These are phyloP conservation scores for Sclerodermus sp. DNA, from an alignment of 2,888 invertebrate genomes.

Conservation along the genomic window DNA sequence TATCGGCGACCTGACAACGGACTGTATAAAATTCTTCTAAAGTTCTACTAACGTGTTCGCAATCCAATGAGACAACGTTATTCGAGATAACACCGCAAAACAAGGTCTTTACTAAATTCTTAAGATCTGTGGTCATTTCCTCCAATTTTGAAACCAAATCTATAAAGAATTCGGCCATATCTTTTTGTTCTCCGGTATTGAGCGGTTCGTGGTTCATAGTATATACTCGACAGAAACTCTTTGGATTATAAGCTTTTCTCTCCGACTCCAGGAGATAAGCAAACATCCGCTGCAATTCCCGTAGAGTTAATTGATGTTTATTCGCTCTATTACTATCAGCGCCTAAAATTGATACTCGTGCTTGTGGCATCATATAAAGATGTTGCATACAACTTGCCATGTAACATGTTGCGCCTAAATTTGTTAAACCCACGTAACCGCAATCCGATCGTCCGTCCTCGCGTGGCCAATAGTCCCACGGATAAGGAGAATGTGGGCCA, in stretches of 20 bases:
- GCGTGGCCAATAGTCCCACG: conserved; percentile 98
- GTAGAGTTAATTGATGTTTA: conserved; percentile 79
- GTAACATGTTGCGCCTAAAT: conserved; percentile 94
- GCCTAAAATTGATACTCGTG: conserved; percentile 78
- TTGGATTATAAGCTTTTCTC: conserved; percentile 92
- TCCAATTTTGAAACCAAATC: conserved; percentile 94
- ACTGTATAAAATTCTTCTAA: conserved; percentile 96
- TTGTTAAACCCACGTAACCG: conserved; percentile 92
- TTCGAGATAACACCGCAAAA: conserved; percentile 95
- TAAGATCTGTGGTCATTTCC: conserved; percentile 91
- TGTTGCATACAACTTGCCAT: conserved; percentile 98
- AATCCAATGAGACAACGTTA: conserved; percentile 94
- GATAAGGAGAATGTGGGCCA: conserved; percentile 80
- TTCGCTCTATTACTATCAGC: conserved; percentile 73
- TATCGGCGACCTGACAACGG: conserved; percentile 93
- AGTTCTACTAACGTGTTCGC: conserved; percentile 91
- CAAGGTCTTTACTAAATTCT: conserved; percentile 83
- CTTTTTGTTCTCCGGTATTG: conserved; percentile 95
- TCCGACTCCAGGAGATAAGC: conserved; percentile 92
- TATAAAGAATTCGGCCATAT: conserved; percentile 98
- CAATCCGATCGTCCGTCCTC: conserved; percentile 93
- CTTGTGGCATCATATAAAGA: conserved; percentile 95
- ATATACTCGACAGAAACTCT: conserved; percentile 93
- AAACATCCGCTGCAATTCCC: conserved; percentile 93
- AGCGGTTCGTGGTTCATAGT: conserved; percentile 96